Base-by-base conservation (phyloP, 2,113 vertebrate species). In the Zosterops borbonicus region DNA sequence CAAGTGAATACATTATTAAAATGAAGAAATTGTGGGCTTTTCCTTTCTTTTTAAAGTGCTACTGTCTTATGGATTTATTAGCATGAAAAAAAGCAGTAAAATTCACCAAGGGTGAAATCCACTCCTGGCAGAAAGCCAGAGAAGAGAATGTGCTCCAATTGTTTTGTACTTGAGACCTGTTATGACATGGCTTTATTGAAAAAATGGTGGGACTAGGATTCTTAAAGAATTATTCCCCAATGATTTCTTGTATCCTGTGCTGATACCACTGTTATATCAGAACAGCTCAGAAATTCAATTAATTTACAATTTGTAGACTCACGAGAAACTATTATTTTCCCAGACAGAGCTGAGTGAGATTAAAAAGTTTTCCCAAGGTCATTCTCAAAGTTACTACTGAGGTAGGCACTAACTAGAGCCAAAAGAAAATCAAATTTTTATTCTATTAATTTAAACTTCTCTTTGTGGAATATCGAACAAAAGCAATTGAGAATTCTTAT, bases 291-390 rank as follows among this genome's bases (percentile, higher is more conserved):
- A 74, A 94, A 94, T 90, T 85, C 81, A 92, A 96, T 97, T 94
- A 95, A 95, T 89, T 94, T 92, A 50, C 42, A 73, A 39, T 85
- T 50, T 82, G 20, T 73, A 91, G 46, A 69, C 82, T 92, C 9
- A 1, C 3, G 24, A 94, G 78, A 63, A 95, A 28, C 33, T 55
- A 49, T n/a, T 95, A 50, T 85, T 95, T 92, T 95, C 90, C 78
- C 56, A 77, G 63, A 39, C 42, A 90, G 81, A 92, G 76, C 42
- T 74, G 41, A 42, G 50, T 83, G n/a, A 95, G 89, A 95, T 90
- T 95, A 83, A 94, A 93, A 95, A 62, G 71, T 91, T 91, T 92
- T 89, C 82, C 70, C 84, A 91, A 94, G 82, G 87, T 95, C 63
- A 37, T 60, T 15, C 13, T 14, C 19, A 63, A 92, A 74, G 70